Percentiles rank a stretch among this genome's conserved stretches.
Conservation (phyloP, 1,140 invertebrate genomes). For the Drosophila burlai region DNA sequence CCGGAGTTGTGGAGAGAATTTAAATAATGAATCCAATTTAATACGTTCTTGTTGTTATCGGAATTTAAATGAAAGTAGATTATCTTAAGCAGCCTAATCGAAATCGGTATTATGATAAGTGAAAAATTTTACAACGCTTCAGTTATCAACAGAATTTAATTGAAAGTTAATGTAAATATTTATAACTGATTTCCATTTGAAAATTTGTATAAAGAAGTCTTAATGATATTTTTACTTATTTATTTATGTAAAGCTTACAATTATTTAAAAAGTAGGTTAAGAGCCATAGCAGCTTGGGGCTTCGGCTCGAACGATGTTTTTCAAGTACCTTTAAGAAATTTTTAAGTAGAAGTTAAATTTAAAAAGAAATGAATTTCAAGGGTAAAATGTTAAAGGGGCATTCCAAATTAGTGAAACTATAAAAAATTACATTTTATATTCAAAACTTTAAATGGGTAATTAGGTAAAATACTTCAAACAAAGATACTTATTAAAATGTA, state of each 20-base stretch:
- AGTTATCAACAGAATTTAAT: not conserved
- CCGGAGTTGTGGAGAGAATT: not conserved
- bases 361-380: not conserved
- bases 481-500: too few relatives aligned
- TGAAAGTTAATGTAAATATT: not conserved
- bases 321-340: not conserved
- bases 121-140: not conserved
- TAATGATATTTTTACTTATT: not conserved
- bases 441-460: too few relatives aligned
- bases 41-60: not conserved
- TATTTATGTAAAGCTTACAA: too few relatives aligned
- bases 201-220: not conserved
- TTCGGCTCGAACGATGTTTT: not conserved
- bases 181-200: too few relatives aligned
- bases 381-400: not conserved
- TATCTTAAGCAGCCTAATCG: not conserved
- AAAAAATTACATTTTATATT: too few relatives aligned
- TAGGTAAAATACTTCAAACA: too few relatives aligned
- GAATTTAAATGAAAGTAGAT: slow-evolving; percentile 6
- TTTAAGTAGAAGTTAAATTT: not conserved
- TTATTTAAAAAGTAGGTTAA: too few relatives aligned
- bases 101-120: not conserved
- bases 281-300: too few relatives aligned
- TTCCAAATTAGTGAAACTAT: not conserved
- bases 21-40: not conserved